Evolutionary conservation across 2,888 invertebrate species (phyloP).

Genomic region (Himalopsyche tibetana): DNA sequence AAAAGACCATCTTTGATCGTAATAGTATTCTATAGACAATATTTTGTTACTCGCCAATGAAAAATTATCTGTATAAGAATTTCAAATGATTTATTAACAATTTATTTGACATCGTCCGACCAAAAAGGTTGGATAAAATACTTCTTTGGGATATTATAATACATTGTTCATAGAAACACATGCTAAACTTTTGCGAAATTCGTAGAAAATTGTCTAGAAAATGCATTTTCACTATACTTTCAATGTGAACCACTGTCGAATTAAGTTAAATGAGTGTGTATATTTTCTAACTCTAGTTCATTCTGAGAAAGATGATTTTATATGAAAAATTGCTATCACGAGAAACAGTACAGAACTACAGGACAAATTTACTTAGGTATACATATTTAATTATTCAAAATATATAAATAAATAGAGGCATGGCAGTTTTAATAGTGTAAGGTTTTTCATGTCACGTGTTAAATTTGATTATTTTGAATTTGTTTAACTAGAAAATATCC

Average conservation of each 20-base stretch:
- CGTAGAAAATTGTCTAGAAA: conserved; percentile 43
- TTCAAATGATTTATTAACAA: conserved; percentile 40
- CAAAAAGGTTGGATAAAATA: conserved; percentile 35
- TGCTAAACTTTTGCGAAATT: conserved; percentile 39
- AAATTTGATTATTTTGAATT: conserved; percentile 59
- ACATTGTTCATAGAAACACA: conserved; percentile 24
- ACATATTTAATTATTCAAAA: conserved; percentile 57
- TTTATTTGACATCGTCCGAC: conserved; percentile 34
- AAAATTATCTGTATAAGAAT: conserved; percentile 39
- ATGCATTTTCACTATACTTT: conserved; percentile 40
- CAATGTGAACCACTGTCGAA: conserved; percentile 39
- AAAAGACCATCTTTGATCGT: conserved; percentile 28
- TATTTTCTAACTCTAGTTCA: conserved; percentile 43
- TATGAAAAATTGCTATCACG: conserved; percentile 60
- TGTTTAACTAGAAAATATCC: conserved; percentile 63
- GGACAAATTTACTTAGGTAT: conserved; percentile 61
- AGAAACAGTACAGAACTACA: conserved; percentile 60
- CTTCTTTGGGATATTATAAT: conserved; percentile 36
- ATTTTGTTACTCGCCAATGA: conserved; percentile 38
- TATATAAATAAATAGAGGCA: conserved; percentile 62
- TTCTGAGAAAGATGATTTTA: conserved; percentile 55
- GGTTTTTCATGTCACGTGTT: conserved; percentile 53
- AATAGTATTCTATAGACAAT: conserved; percentile 38
- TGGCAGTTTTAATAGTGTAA: conserved; percentile 61
- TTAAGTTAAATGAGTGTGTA: conserved; percentile 33